phyloP scores from a whole-genome alignment of 2,113 vertebrate species.

The Camarhynchus parvulus region DNA sequence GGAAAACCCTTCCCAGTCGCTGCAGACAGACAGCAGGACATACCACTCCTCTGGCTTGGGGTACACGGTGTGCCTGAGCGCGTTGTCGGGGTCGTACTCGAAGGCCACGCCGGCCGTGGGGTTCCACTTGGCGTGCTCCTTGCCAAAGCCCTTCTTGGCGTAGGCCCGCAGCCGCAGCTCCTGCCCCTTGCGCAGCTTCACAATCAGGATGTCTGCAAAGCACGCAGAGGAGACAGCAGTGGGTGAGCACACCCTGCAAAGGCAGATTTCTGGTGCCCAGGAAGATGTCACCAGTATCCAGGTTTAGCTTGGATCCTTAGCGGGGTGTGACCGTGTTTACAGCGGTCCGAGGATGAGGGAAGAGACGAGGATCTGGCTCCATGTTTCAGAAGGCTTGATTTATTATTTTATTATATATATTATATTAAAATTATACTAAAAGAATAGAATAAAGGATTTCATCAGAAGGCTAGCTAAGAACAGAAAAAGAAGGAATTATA shows the following conservation, averaged over 20 bases:
- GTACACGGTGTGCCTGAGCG: constrained; percentile 92
- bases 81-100: constrained; percentile 96
- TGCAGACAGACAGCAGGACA: neutral
- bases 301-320: neutral
- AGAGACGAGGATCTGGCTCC: no score
- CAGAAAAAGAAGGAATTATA: no score
- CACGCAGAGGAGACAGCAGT: no score
- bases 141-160: constrained; percentile 97
- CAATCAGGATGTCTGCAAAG: constrained; percentile 89
- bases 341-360: no score
- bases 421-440: no score
- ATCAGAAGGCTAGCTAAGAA: no score
- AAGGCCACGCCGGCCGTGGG: constrained; percentile 95
- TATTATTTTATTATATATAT: no score
- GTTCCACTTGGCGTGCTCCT: constrained; percentile 99
- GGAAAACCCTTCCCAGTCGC: neutral
- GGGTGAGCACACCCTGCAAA: neutral
- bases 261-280: neutral
- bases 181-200: constrained; percentile 96
- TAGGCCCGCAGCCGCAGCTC: constrained; percentile 93
- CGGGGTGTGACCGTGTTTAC: no score
- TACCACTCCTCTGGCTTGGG: constrained; percentile 97
- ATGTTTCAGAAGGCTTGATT: no score
- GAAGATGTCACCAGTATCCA: neutral
- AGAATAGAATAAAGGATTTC: no score